A percentile compares a stretch with the other conserved stretches of the same genome.
Evolutionary conservation across 2,797 vertebrate species (phyloP).

Genomic region (Menidia menidia): DNA sequence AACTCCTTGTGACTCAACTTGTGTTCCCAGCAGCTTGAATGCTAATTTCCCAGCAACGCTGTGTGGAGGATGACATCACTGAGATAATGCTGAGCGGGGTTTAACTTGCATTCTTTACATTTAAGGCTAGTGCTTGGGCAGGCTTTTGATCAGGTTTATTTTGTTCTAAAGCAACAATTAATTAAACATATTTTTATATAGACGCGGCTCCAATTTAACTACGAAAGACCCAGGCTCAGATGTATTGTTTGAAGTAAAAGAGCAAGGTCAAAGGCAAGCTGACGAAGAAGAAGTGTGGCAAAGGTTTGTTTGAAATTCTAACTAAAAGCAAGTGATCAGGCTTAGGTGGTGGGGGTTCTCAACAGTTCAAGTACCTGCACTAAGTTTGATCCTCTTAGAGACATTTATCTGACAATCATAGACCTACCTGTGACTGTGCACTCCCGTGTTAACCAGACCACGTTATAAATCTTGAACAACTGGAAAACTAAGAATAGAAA

Average conservation of each 20-base stretch:
- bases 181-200: conserved; percentile 56
- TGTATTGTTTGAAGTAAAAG: conserved; percentile 13
- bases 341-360: conserved; percentile 13
- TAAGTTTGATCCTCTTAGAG: conserved; percentile 19
- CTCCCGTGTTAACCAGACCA: background rate
- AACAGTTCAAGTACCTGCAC: conserved; percentile 6
- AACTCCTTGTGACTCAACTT: conserved; percentile 46
- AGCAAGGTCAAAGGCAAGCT: conserved; percentile 29
- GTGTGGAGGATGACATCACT: conserved; percentile 46
- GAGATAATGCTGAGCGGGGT: conserved; percentile 23
- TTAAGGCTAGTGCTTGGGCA: background rate
- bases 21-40: conserved; percentile 53
- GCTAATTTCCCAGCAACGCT: conserved; percentile 41
- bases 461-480: conserved; percentile 15
- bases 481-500: conserved; percentile 14
- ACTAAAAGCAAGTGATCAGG: conserved; percentile 26
- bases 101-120: conserved; percentile 24
- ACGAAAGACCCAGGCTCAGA: conserved; percentile 44
- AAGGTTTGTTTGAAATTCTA: conserved; percentile 23
- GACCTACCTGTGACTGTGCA: conserved; percentile 11
- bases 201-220: conserved; percentile 34
- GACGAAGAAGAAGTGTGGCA: conserved; percentile 29
- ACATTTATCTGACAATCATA: conserved; percentile 41
- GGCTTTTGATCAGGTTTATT: conserved; percentile 37
- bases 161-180: conserved; percentile 37